Evolutionary conservation across 2,113 vertebrate species (phyloP).

Genomic region (Grus americana): DNA sequence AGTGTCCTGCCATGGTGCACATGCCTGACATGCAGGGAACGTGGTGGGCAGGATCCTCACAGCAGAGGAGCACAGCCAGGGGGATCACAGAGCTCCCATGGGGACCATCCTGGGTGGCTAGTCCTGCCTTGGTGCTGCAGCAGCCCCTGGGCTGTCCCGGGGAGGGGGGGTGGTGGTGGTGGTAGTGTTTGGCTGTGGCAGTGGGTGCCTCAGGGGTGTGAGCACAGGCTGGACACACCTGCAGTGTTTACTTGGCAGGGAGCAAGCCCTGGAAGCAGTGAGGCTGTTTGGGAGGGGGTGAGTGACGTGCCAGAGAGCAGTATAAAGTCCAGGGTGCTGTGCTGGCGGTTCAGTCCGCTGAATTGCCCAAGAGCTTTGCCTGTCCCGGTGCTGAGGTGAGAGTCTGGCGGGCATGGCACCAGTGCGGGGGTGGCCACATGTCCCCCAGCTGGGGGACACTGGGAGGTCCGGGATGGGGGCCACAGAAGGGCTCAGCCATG

Average conservation of each 20-base stretch:
- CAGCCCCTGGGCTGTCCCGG: neutral
- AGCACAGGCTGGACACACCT: neutral
- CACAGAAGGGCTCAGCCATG: rapidly evolving
- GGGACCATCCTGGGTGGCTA: neutral
- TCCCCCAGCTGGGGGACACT: neutral
- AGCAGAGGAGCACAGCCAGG: rapidly evolving
- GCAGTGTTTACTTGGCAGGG: neutral
- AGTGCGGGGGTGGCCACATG: rapidly evolving
- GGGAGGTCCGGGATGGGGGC: neutral
- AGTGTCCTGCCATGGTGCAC: rapidly evolving
- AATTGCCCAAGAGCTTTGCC: neutral
- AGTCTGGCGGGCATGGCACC: rapidly evolving
- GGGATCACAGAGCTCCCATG: neutral
- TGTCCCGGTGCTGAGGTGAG: neutral
- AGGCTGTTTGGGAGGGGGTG: constrained; percentile 8
- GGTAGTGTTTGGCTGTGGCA: rapidly evolving
- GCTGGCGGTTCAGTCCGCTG: neutral
- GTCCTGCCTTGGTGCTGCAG: rapidly evolving
- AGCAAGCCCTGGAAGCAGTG: neutral
- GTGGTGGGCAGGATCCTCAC: neutral
- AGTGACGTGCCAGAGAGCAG: neutral
- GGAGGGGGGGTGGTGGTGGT: neutral
- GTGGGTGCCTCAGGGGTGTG: neutral
- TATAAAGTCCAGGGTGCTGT: constrained; percentile 42
- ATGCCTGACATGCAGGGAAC: neutral